phyloP scores from a whole-genome alignment of 1,140 invertebrate species.

The Caenorhabditis briggsae region DNA sequence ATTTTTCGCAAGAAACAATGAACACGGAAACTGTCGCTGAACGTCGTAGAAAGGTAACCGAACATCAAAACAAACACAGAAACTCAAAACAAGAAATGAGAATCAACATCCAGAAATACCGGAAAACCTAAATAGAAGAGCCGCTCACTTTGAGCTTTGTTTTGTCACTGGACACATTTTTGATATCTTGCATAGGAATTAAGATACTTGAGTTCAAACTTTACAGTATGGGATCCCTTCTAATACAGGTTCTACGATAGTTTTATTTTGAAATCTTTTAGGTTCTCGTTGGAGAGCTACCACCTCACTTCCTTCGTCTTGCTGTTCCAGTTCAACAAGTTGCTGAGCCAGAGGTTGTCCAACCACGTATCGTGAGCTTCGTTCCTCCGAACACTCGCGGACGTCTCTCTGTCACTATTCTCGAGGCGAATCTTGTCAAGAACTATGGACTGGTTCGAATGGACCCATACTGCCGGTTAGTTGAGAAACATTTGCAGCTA shows the following conservation, averaged over 20 bases:
- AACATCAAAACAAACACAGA: neutral
- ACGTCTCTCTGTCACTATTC: conserved; percentile 83
- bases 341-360: conserved; percentile 77
- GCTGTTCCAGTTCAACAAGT: conserved; percentile 54
- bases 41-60: conserved; percentile 55
- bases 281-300: conserved; percentile 85
- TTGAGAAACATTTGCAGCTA: conserved; percentile 62
- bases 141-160: too few relatives aligned
- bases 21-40: conserved; percentile 61
- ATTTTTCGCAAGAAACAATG: neutral
- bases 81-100: too few relatives aligned
- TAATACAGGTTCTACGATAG: too few relatives aligned
- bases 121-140: too few relatives aligned
- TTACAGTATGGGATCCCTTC: too few relatives aligned
- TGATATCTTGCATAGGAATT: too few relatives aligned
- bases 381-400: conserved; percentile 83
- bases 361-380: conserved; percentile 83
- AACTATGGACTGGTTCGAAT: conserved; percentile 96
- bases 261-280: conserved; percentile 62
- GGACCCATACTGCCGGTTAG: conserved; percentile 90
- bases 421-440: conserved; percentile 89
- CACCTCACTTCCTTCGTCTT: conserved; percentile 86
- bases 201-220: too few relatives aligned
- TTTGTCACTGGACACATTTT: too few relatives aligned
- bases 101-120: too few relatives aligned